These are phyloP conservation scores for Chromobotia macracanthus DNA, from an alignment of 2,797 vertebrate genomes.

Conservation along the genomic window DNA sequence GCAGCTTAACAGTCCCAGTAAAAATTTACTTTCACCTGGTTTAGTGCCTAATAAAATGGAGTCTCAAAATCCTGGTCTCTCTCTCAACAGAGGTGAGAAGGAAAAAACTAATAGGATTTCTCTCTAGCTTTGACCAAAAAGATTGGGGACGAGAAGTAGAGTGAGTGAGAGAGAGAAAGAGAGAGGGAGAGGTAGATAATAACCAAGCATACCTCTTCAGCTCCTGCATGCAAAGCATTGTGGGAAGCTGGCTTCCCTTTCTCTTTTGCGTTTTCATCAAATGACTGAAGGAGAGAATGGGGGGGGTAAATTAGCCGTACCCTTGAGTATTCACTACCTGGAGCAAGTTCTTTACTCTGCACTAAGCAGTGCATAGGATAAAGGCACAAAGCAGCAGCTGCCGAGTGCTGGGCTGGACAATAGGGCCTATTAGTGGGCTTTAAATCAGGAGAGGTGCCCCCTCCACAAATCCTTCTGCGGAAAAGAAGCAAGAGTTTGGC, in stretches of 20 bases:
- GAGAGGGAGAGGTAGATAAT: not conserved
- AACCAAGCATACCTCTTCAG: not conserved
- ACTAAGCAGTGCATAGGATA: slow-evolving; percentile 42
- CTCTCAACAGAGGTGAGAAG: not conserved
- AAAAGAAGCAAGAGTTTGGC: not conserved
- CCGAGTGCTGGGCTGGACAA: slow-evolving; percentile 54
- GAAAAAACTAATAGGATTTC: slow-evolving; percentile 9
- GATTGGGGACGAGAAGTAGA: not conserved
- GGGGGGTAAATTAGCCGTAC: slow-evolving; percentile 42
- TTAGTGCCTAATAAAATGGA: not conserved
- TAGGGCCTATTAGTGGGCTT: slow-evolving; percentile 42
- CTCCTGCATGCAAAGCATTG: not conserved
- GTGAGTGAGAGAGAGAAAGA: no score
- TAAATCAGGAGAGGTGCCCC: slow-evolving; percentile 30
- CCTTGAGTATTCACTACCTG: slow-evolving; percentile 53
- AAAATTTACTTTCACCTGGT: not conserved
- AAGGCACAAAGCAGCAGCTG: slow-evolving; percentile 51
- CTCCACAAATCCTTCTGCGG: slow-evolving; percentile 26
- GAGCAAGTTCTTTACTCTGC: slow-evolving; percentile 31
- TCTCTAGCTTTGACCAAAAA: slow-evolving; percentile 1
- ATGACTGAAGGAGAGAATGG: not conserved
- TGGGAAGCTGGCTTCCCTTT: not conserved
- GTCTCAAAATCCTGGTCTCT: not conserved
- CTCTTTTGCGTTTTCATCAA: not conserved
- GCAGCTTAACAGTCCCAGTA: not conserved